These are phyloP conservation scores for Hemitrygon akajei DNA, from an alignment of 2,797 vertebrate genomes.

Conservation along the genomic window DNA sequence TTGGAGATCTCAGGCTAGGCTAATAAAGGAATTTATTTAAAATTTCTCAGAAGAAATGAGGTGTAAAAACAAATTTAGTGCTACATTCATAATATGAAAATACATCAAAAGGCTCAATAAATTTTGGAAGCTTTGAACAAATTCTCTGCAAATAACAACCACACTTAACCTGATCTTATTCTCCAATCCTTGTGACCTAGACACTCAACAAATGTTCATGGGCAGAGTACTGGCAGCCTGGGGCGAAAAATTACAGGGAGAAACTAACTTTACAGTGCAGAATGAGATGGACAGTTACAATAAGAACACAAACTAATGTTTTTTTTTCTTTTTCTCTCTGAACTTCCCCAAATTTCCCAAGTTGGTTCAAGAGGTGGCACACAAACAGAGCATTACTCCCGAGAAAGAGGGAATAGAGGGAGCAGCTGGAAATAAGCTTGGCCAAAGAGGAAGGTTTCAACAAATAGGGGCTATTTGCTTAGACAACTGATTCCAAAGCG, in stretches of 20 bases:
- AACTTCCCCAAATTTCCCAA: background rate
- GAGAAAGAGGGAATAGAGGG: background rate
- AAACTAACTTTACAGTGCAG: background rate
- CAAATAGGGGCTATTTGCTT: background rate
- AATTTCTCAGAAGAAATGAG: background rate
- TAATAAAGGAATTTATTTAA: background rate
- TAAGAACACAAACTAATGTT: background rate
- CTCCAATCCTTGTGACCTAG: too few relatives aligned
- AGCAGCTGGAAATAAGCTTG: too few relatives aligned
- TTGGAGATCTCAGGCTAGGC: background rate
- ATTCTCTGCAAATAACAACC: background rate
- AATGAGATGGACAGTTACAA: background rate
- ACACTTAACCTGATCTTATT: background rate
- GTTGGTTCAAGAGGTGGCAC: background rate
- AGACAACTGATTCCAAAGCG: background rate
- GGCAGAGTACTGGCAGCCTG: too few relatives aligned
- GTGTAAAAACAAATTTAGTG: background rate
- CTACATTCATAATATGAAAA: background rate
- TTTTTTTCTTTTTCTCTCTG: too few relatives aligned
- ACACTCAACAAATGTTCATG: too few relatives aligned
- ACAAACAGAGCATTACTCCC: background rate
- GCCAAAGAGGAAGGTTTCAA: too few relatives aligned
- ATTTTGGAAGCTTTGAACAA: background rate
- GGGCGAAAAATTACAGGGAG: too few relatives aligned
- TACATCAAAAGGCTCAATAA: background rate